Percentiles rank a stretch among this genome's conserved stretches.
phyloP scores from a whole-genome alignment of 2,113 vertebrate genomes.

The Narcine bancroftii region DNA sequence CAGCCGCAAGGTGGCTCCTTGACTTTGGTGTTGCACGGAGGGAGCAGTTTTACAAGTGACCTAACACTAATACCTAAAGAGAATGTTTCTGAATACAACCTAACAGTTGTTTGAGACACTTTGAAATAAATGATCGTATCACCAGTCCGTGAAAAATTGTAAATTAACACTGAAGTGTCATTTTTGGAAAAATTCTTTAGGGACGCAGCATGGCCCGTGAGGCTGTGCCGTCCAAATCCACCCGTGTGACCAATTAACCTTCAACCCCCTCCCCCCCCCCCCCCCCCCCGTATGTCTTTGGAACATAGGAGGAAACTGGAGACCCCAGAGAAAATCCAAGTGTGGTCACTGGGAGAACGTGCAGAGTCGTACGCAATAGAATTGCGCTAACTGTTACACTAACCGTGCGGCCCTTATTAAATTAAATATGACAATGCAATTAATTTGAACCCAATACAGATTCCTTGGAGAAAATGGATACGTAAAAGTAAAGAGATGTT shows the following conservation, averaged over 20 bases:
- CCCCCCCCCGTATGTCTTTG: no score
- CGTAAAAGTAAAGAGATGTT: not conserved
- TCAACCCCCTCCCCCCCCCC: no score
- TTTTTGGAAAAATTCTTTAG: not conserved
- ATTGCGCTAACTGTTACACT: no score
- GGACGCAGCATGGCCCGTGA: no score
- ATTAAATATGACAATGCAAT: not conserved
- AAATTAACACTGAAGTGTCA: not conserved
- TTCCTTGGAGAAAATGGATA: not conserved
- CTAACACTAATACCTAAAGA: not conserved
- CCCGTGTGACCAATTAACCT: no score
- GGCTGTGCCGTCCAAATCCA: no score
- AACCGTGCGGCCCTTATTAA: no score
- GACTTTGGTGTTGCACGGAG: not conserved
- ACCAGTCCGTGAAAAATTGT: not conserved
- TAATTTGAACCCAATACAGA: not conserved
- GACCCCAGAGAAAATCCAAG: no score
- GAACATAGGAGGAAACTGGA: no score
- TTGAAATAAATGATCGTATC: not conserved
- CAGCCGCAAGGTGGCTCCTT: not conserved
- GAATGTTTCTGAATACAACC: not conserved
- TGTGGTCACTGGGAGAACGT: no score
- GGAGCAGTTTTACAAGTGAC: no score
- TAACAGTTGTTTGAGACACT: not conserved
- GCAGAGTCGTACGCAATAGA: no score